Conservation (phyloP, 2,888 invertebrate genomes). For the Gonocerus acuteangulatus region DNA sequence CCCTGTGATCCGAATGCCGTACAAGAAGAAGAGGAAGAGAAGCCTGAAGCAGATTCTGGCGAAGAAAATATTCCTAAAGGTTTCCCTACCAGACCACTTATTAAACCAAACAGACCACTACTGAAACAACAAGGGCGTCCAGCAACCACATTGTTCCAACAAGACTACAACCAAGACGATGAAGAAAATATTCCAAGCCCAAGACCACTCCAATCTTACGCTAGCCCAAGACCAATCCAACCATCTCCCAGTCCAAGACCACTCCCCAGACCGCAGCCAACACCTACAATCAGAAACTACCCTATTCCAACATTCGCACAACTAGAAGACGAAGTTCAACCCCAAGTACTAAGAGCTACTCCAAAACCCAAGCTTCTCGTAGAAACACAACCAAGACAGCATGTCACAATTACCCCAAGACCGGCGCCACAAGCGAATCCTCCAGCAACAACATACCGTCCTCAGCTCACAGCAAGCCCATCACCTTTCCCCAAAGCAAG, state of each 20-base stretch:
- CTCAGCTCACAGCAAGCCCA: slow-evolving; percentile 44
- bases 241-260: slow-evolving; percentile 12
- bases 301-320: slow-evolving; percentile 29
- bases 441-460: slow-evolving; percentile 61
- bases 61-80: slow-evolving; percentile 57
- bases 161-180: slow-evolving; percentile 48
- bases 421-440: slow-evolving; percentile 42
- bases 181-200: slow-evolving; percentile 45
- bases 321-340: slow-evolving; percentile 29
- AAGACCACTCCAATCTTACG: slow-evolving; percentile 41
- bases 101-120: slow-evolving; percentile 37
- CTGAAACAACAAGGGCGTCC: slow-evolving; percentile 44
- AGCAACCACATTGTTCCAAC: slow-evolving; percentile 64
- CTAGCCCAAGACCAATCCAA: slow-evolving; percentile 40
- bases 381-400: slow-evolving; percentile 26
- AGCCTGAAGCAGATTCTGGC: slow-evolving; percentile 47
- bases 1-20: slow-evolving; percentile 79
- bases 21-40: slow-evolving; percentile 56
- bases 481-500: slow-evolving; percentile 38
- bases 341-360: slow-evolving; percentile 31
- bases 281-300: slow-evolving; percentile 1
- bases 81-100: slow-evolving; percentile 51
- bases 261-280: slow-evolving; percentile 7
- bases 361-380: slow-evolving; percentile 34
- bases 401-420: slow-evolving; percentile 36